Evolutionary conservation across 2,113 vertebrate species (phyloP), one percentile per base, ranked within the genome.

Genomic region (Takifugu flavidus): DNA sequence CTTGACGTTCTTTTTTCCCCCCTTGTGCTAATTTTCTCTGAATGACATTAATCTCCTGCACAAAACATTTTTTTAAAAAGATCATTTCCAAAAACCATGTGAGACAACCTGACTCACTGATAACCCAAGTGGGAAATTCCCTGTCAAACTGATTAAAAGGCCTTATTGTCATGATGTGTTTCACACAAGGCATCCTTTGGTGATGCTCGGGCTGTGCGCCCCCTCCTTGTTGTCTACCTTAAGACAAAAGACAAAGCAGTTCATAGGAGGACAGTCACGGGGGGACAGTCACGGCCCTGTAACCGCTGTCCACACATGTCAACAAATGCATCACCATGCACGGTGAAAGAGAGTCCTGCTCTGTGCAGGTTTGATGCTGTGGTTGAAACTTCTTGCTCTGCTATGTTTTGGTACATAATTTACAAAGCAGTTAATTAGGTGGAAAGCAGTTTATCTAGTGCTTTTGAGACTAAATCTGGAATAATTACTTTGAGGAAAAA

Each of bases 261-360:
- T 20, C 20, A 20, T 20, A 20, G 20, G 20, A 20, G 20, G 20
- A 20, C 20, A 20, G 20, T 92, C 27, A 89, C 92, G 79, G 95
- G 70, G 93, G 90, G 47, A 94, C 96, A 5, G 92, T 92, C 27
- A 89, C 92, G 79, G 95, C 96, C 70, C 86, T 99, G 15, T 93
- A 92, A 74, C 91, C 97, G 0, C 93, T 99, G 57, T 99, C 95
- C 8, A 92, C 91, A 68, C 89, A 95, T 54, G 86, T 92, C 0
- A 85, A 90, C 62, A 99, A 97, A 80, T 95, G 93, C 70, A 91
- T 97, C 83, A 94, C 80, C 46, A 95, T 97, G 90, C 92, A 96
- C 5, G 86, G 92, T 75, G 92, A 88, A 0, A 89, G 91, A 47
- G 94, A 0, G 93, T 98, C 15, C 93, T 15, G 45, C 13, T 47